Evolutionary conservation across 2,797 vertebrate species (phyloP), one percentile per base, ranked within the genome.

Genomic region (Gadopsis marmoratus): DNA sequence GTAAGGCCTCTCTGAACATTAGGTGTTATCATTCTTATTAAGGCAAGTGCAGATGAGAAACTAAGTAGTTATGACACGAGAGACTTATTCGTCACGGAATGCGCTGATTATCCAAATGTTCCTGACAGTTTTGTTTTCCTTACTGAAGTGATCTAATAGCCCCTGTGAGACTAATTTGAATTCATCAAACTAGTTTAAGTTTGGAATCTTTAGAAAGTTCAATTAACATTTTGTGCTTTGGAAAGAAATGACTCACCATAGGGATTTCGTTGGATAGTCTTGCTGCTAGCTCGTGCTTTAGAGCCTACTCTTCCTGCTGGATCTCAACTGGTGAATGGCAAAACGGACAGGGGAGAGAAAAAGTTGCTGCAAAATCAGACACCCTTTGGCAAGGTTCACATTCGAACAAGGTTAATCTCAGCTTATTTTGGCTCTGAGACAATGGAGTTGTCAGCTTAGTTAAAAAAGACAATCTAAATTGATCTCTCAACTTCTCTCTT

Each of bases 401-500:
- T 83, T 89, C 29, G 29, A 85, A 88, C 86, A 90, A 92, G 86
- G 88, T 92, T 92, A 88, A 89, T 91, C 80, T 71, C 68, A 64
- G 68, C 74, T 85, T 88, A 81, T 85, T 90, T 87, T 90, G 81
- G 86, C 81, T 76, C 74, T 65, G 76, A 89, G 76, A 89, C 89
- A 91, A 94, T 92, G 81, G 87, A 95, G 93, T 87, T 93, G 90
- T 95, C 93, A 94, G 84, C 79, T 89, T 92, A 87, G 69, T 66
- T 71, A 68, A 77, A 76, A 84, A 84, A 82, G 63, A 83, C 62
- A 76, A 66, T 82, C 74, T 81, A 92, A 94, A 93, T 90, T 93
- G 93, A 95, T 95, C 91, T 92, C 91, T 94, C 92, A 94, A 94
- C 90, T 93, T 88, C 86, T 90, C 76, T 84, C 83, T 90, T 91